A percentile compares a stretch with the other conserved stretches of the same genome.
phyloP scores from a whole-genome alignment of 1,140 invertebrate species.

The Drosophila setifemur region DNA sequence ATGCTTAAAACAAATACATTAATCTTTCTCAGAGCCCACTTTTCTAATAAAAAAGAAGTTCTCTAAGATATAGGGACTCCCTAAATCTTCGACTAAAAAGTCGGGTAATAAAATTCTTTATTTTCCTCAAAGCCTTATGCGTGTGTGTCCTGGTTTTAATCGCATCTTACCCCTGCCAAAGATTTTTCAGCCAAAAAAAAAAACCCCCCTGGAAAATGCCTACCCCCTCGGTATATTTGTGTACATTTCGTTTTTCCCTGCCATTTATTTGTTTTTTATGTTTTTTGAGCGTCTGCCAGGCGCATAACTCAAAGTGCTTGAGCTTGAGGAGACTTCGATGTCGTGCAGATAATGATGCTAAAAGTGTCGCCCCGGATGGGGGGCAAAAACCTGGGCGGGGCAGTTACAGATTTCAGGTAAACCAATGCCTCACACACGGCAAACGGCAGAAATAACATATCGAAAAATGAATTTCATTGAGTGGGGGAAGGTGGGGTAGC shows the following conservation, averaged over 20 bases:
- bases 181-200: no score
- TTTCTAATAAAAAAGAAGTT: neutral
- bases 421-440: conserved; percentile 43
- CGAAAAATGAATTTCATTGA: conserved; percentile 77
- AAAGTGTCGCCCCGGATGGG: conserved; percentile 59
- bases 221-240: conserved; percentile 20
- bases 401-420: conserved; percentile 53
- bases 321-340: conserved; percentile 51
- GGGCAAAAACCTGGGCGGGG: neutral
- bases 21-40: neutral
- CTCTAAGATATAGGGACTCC: neutral
- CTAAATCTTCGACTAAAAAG: conserved; percentile 22
- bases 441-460: conserved; percentile 69
- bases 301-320: conserved; percentile 76
- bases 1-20: neutral
- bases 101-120: conserved; percentile 21
- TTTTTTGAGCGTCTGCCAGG: conserved; percentile 67
- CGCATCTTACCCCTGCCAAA: neutral
- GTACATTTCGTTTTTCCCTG: conserved; percentile 55
- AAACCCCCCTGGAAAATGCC: neutral
- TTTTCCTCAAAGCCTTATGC: conserved; percentile 1
- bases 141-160: conserved; percentile 14
- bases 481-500: conserved; percentile 8
- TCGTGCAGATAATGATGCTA: conserved; percentile 75
- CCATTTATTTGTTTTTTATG: conserved; percentile 77